These are phyloP conservation scores for Acheta domesticus DNA, from an alignment of 2,888 invertebrate genomes.

Conservation along the genomic window DNA sequence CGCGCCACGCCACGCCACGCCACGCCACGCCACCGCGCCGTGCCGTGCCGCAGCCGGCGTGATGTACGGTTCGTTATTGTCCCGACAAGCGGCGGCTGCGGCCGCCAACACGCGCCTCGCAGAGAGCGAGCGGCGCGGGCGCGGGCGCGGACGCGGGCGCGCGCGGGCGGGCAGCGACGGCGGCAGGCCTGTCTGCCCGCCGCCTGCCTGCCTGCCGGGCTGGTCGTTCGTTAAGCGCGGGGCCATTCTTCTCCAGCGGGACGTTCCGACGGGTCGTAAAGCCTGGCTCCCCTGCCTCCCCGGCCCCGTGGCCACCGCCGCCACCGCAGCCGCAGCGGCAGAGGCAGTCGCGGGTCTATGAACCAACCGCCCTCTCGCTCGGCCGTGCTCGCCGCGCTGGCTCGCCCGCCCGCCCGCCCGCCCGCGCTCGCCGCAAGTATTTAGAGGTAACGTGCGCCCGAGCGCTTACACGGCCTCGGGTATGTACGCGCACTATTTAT, in stretches of 20 bases:
- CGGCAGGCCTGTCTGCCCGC: background rate
- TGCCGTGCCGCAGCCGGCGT: background rate
- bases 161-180: background rate
- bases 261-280: conserved; percentile 1
- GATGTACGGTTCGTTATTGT: conserved; percentile 9
- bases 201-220: background rate
- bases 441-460: background rate
- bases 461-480: conserved; percentile 8
- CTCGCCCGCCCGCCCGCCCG: background rate
- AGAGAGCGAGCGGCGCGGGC: background rate
- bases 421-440: background rate
- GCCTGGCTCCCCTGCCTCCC: background rate
- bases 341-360: background rate
- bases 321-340: background rate
- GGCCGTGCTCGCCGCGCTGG: background rate
- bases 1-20: background rate
- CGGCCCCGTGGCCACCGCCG: background rate
- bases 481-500: conserved; percentile 3
- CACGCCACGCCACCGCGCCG: background rate
- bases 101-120: background rate
- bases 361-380: background rate
- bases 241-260: background rate
- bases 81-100: background rate
- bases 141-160: background rate
- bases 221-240: background rate